Base-by-base conservation (phyloP, 2,888 invertebrate species). In the Hypena proboscidalis region DNA sequence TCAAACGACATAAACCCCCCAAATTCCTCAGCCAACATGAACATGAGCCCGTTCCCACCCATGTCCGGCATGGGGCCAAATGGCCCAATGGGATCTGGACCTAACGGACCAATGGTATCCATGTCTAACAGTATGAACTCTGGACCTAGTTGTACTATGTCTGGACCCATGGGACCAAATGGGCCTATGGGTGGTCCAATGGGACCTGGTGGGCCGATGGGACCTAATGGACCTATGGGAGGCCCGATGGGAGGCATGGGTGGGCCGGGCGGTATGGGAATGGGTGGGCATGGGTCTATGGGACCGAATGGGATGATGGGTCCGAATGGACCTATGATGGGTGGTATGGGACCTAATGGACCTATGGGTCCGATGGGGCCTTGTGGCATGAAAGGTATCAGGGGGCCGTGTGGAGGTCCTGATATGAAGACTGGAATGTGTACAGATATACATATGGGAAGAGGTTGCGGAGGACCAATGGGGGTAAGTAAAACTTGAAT, bases 301-400 rank as follows among this genome's bases (percentile, higher is more conserved):
- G 87, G 85, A 74, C 89, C 88, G 7, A 88, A 87, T 27, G 90
- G 90, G 4, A 90, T 90, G 17, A 90, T 90, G 90, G 91, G 91
- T 14, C 89, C 91, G 0, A 89, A 91, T 82, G 90, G 90, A 1
- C 89, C 90, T 0, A 91, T 90, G 89, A 89, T 89, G 84, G 70
- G 74, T 1, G 82, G 81, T 1, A 83, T 88, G 79, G 88, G 88
- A 2, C 89, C 88, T 6, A 88, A 87, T 29, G 90, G 90, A 1
- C 90, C 91, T 1, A 90, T 90, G 90, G 90, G 91, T 8, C 89
- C 90, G 0, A 89, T 91, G 91, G 90, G 90, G 0, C 89, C 90
- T 0, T 91, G 91, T 50, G 90, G 91, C 1, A 91, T 91, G 84
- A 90, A 91, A 34, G 88, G 89, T 0, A 90, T 91, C 30, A 77